phyloP scores from a whole-genome alignment of 1,140 invertebrate genomes.

The Camponotus pennsylvanicus region DNA sequence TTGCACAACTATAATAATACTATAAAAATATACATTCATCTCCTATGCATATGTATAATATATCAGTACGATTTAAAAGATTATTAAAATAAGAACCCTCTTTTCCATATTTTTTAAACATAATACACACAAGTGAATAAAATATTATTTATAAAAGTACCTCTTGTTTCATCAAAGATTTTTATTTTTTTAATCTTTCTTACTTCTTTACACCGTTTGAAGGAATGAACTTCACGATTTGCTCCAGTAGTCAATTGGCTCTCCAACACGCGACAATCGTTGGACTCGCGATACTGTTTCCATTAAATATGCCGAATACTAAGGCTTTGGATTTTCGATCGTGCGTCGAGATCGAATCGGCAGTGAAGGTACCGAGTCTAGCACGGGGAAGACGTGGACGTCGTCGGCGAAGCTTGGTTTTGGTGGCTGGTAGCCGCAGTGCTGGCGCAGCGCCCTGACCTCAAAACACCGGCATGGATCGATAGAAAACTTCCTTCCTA shows the following conservation, averaged over 20 bases:
- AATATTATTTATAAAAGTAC: not conserved
- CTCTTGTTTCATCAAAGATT: not conserved
- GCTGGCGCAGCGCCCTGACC: constrained; percentile 82
- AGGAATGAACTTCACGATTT: not conserved
- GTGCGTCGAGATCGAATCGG: constrained; percentile 36
- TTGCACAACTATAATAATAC: not conserved
- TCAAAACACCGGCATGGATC: constrained; percentile 79
- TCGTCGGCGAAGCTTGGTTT: constrained; percentile 62
- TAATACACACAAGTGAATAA: not conserved
- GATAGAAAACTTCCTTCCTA: constrained; percentile 82
- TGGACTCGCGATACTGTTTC: not conserved
- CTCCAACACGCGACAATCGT: not conserved
- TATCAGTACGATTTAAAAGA: not conserved
- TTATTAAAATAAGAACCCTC: not conserved
- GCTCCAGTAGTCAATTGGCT: not conserved
- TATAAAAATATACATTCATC: not conserved
- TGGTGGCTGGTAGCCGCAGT: constrained; percentile 77
- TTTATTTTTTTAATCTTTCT: not conserved
- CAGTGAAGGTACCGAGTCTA: not conserved
- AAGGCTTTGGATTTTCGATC: not conserved
- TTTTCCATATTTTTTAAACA: constrained; percentile 4
- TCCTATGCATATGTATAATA: not conserved
- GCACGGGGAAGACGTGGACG: constrained; percentile 40
- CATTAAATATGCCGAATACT: not conserved
- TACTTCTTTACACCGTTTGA: not conserved